Percentiles rank a stretch among this genome's conserved stretches.
Conservation (phyloP, 2,113 vertebrate species). For the Ctenodactylus gundi region DNA sequence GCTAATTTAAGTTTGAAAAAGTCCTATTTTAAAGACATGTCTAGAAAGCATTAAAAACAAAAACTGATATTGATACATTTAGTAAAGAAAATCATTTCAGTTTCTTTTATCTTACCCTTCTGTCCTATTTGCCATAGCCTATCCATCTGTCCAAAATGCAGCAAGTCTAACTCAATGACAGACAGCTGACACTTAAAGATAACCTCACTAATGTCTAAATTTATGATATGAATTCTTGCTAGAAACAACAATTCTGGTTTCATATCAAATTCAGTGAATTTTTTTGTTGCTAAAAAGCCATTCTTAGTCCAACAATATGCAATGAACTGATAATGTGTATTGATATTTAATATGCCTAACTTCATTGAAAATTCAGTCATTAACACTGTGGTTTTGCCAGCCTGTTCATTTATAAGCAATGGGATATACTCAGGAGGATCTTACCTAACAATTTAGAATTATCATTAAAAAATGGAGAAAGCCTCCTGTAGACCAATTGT, state of each 20-base stretch:
- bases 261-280: conserved; percentile 39
- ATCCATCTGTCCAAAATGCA: conserved; percentile 21
- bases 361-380: conserved; percentile 56
- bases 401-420: conserved; percentile 27
- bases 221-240: conserved; percentile 13
- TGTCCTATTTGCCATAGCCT: neutral
- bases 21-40: neutral
- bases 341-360: conserved; percentile 24
- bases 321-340: neutral
- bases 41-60: conserved; percentile 34
- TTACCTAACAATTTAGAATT: conserved; percentile 53
- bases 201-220: conserved; percentile 1
- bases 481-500: neutral
- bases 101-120: neutral
- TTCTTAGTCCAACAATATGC: neutral
- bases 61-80: neutral
- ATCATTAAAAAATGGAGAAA: conserved; percentile 49
- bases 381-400: conserved; percentile 46
- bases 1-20: conserved; percentile 28
- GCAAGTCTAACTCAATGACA: conserved; percentile 33
- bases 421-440: neutral
- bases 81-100: conserved; percentile 25
- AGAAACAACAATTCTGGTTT: conserved; percentile 38
- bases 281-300: conserved; percentile 1
- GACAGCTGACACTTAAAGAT: conserved; percentile 19